Evolutionary conservation across 2,113 vertebrate genomes (phyloP), one percentile per base, ranked within the genome.

Genomic region (Cololabis saira): DNA sequence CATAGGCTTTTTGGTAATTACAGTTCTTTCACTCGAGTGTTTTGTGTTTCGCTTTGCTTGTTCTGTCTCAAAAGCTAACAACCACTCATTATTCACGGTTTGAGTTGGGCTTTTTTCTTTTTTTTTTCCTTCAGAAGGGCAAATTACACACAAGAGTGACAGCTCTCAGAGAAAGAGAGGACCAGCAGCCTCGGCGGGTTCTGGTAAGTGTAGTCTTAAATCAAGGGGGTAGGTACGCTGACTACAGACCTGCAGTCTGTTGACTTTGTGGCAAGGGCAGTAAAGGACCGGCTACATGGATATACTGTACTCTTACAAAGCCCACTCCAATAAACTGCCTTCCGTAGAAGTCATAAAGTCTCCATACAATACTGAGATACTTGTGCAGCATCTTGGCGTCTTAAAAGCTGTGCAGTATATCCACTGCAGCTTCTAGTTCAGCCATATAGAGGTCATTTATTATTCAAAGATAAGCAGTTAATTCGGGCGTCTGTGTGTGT

Each of bases 1-100:
- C 90, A 82, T 85, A 87, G 87, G 82, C 90, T 91, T 85, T 78
- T 90, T 86, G 87, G 89, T 93, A 93, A 93, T 94, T 92, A 93
- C 88, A 91, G 92, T 90, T 91, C 86, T 93, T 88, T 91, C 74
- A 86, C 87, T 84, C 74, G 80, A 93, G 87, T 92, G 91, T 93
- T 93, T 92, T 92, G 86, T 90, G 89, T 92, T 92, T 92, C 84
- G 81, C 91, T 92, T 92, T 92, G 85, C 91, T 92, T 93, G 92
- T 90, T 90, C 89, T 74, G 88, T 93, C 83, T 91, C 89, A 87
- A 89, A 91, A 89, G 86, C 86, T 90, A 93, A 93, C 92, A 92
- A 93, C 90, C 90, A 76, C 85, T 92, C 87, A 94, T 94, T 94
- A 94, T 93, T 91, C 89, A 92, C 87, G 80, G 84, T 86, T 89